These are phyloP conservation scores for Motacilla alba DNA, from an alignment of 2,113 vertebrate genomes.

Conservation along the genomic window DNA sequence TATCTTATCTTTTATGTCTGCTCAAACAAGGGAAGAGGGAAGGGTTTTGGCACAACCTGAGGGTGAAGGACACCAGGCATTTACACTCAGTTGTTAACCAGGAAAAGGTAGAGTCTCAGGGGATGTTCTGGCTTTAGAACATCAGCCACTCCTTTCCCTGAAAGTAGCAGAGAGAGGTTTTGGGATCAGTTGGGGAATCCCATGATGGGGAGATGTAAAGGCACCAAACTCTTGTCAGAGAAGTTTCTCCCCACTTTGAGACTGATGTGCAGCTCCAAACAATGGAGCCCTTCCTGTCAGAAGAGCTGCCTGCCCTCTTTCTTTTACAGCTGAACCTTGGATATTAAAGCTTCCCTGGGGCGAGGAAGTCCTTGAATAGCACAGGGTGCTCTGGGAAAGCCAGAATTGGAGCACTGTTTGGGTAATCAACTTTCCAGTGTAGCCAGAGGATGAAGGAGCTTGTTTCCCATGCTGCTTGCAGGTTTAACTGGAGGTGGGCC, in stretches of 20 bases:
- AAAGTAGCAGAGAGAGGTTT: neutral
- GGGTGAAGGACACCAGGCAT: neutral
- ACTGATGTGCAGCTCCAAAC: neutral
- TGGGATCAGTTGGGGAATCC: neutral
- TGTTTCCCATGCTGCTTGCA: accelerated
- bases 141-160: neutral
- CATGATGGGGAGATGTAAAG: neutral
- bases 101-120: neutral
- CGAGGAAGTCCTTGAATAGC: neutral
- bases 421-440: neutral
- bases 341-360: neutral
- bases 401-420: neutral
- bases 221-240: neutral
- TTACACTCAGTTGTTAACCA: neutral
- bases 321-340: neutral
- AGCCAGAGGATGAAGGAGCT: neutral
- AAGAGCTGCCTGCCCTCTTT: neutral
- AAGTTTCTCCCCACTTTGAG: neutral
- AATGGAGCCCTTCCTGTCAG: neutral
- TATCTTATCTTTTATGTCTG: neutral
- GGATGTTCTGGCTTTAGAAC: neutral
- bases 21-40: neutral
- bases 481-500: neutral
- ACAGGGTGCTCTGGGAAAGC: neutral
- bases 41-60: neutral